phyloP scores from a whole-genome alignment of 2,113 vertebrate species.

The Gallinago undulata region DNA sequence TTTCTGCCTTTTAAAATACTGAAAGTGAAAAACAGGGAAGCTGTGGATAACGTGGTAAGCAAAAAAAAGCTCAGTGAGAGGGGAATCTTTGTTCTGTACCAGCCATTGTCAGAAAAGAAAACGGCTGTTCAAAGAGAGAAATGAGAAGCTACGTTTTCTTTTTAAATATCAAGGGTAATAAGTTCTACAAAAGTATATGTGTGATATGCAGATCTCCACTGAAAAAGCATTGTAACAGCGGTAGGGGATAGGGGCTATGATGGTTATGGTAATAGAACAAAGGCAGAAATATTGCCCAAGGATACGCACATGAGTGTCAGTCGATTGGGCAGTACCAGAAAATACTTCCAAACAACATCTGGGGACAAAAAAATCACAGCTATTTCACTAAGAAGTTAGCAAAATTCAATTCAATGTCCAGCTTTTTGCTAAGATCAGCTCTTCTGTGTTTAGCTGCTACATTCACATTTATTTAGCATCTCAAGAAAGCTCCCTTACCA shows the following conservation, averaged over 20 bases:
- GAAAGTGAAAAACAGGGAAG: conserved; percentile 20
- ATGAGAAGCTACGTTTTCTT: neutral
- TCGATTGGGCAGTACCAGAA: neutral
- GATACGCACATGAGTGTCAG: neutral
- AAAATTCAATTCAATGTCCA: neutral
- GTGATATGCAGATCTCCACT: neutral
- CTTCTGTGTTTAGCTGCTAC: accelerated
- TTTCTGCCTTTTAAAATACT: conserved; percentile 29
- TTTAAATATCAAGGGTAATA: neutral
- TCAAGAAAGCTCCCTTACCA: neutral
- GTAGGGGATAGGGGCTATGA: neutral
- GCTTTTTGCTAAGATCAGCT: neutral
- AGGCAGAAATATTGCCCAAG: neutral
- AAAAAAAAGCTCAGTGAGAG: neutral
- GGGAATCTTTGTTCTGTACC: conserved; percentile 2
- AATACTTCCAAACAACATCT: neutral
- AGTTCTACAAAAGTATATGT: neutral
- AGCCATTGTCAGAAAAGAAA: neutral
- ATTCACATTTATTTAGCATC: neutral
- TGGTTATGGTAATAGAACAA: neutral
- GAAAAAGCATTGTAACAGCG: neutral
- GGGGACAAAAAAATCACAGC: neutral
- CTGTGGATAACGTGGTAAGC: neutral
- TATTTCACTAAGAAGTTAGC: neutral
- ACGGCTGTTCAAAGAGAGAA: neutral